phyloP scores from a whole-genome alignment of 64 coral and sea anemone genomes.

The Pocillopora damicornis region DNA sequence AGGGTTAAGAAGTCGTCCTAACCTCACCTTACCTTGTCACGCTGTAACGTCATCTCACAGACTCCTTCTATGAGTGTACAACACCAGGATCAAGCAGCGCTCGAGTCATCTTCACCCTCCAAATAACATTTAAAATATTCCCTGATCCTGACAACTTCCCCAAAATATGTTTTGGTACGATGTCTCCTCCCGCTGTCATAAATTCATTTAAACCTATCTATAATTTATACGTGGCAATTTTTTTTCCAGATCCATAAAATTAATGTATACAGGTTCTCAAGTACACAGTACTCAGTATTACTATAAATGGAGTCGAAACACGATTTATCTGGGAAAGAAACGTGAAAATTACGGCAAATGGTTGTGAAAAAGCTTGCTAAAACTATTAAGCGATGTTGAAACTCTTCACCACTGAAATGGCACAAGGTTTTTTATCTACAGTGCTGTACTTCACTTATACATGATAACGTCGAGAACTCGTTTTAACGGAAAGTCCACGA shows the following conservation, averaged over 20 bases:
- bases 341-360: neutral
- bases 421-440: too few relatives aligned
- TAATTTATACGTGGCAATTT: constrained; percentile 13
- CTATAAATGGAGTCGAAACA: neutral
- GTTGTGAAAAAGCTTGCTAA: neutral
- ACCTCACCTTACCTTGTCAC: too few relatives aligned
- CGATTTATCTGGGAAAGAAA: neutral
- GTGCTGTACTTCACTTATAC: neutral
- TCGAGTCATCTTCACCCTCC: too few relatives aligned
- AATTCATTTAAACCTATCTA: neutral
- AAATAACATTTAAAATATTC: too few relatives aligned
- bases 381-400: too few relatives aligned
- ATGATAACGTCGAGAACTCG: neutral
- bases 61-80: too few relatives aligned
- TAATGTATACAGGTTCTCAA: neutral
- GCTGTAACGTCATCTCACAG: too few relatives aligned
- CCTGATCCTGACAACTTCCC: neutral
- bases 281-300: constrained; percentile 29
- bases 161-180: neutral
- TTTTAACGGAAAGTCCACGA: neutral
- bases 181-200: neutral
- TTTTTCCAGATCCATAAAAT: neutral
- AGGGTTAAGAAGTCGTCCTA: too few relatives aligned
- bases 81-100: too few relatives aligned
- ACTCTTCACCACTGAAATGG: neutral